phyloP scores from a whole-genome alignment of 92 coral and sea anemone genomes.

The Porites evermanni region DNA sequence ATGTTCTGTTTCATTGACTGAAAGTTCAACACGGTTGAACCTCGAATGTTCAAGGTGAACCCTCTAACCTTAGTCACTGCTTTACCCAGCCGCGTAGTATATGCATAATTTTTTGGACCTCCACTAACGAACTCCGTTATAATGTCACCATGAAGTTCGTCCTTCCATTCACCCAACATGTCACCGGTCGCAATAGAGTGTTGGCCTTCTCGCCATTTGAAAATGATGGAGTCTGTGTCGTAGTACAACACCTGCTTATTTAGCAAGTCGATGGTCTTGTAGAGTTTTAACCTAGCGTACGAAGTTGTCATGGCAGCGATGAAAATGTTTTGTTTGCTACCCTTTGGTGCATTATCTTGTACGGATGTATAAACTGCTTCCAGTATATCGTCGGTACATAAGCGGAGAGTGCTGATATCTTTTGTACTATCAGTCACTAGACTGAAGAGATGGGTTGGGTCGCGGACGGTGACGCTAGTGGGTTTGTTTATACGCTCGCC shows the following conservation, averaged over 20 bases:
- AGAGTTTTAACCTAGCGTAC: neutral
- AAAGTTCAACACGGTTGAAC: too few species aligned
- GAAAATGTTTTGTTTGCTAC: neutral
- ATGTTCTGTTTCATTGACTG: too few species aligned
- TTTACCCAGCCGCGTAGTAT: too few species aligned
- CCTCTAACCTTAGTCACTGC: too few species aligned
- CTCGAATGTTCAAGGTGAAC: too few species aligned
- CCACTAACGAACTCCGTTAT: neutral
- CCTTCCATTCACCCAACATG: neutral
- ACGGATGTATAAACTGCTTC: neutral
- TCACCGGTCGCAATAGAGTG: too few species aligned
- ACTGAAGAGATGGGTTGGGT: too few species aligned
- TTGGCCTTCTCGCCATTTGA: neutral
- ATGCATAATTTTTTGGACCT: neutral
- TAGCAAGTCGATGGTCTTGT: neutral
- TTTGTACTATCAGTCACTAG: neutral
- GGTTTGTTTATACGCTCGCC: too few species aligned
- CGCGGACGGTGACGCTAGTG: rapidly evolving
- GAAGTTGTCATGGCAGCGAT: neutral
- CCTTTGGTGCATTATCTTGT: neutral
- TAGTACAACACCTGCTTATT: neutral
- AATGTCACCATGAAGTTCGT: neutral
- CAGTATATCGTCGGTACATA: neutral
- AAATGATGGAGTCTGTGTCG: neutral
- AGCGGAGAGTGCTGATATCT: neutral